phyloP scores from a whole-genome alignment of 2,113 vertebrate species.

The Crotalus viridis region DNA sequence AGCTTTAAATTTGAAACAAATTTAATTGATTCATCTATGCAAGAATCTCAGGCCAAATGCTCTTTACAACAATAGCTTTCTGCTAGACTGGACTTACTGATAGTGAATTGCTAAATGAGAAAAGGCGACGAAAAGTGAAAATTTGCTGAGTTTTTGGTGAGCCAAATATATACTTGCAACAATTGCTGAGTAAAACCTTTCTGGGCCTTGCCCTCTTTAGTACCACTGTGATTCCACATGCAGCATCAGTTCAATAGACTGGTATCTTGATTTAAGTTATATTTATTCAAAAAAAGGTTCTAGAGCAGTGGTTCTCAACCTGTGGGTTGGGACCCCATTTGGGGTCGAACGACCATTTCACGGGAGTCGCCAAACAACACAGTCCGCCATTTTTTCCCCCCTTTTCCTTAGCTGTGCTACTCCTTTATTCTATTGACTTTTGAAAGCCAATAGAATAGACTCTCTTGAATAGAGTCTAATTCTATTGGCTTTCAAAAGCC shows the following conservation, averaged over 20 bases:
- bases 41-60: background rate
- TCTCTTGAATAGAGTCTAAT: no score
- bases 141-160: background rate
- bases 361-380: no score
- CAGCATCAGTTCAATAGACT: background rate
- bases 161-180: background rate
- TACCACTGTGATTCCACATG: background rate
- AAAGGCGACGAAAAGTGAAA: conserved; percentile 14
- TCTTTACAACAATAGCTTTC: background rate
- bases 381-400: no score
- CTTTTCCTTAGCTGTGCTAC: no score
- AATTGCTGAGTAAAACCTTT: background rate
- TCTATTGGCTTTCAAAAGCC: no score
- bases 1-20: background rate
- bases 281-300: background rate
- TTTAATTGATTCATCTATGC: background rate
- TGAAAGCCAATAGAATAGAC: no score
- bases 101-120: background rate
- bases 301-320: no score
- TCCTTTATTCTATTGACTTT: no score
- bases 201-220: background rate
- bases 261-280: background rate
- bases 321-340: no score
- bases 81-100: background rate
- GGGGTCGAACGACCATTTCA: no score